Percentiles rank a stretch among this genome's conserved stretches.
Evolutionary conservation across 1,140 invertebrate species (phyloP).

Genomic region (Neodiprion virginianus): DNA sequence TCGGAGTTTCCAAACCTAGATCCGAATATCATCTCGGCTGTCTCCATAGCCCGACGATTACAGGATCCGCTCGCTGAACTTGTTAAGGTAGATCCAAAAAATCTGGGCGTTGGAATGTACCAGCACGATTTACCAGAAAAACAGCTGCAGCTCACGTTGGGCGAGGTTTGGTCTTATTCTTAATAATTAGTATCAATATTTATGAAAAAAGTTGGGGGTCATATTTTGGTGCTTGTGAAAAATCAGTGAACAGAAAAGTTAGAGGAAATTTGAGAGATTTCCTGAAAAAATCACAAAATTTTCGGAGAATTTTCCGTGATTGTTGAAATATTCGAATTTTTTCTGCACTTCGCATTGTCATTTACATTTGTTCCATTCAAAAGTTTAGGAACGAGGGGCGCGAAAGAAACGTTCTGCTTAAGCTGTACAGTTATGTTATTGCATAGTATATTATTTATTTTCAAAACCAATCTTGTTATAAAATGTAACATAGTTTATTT

Average conservation of each 20-base stretch:
- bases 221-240: too few relatives aligned
- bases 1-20: conserved; percentile 87
- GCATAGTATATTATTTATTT: conserved; percentile 13
- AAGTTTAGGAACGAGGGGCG: too few relatives aligned
- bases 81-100: conserved; percentile 91
- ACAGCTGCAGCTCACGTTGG: conserved; percentile 74
- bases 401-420: too few relatives aligned
- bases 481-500: background rate
- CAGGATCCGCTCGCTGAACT: conserved; percentile 90
- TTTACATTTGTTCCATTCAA: too few relatives aligned
- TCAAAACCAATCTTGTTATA: conserved; percentile 4
- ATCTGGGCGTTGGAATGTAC: conserved; percentile 91
- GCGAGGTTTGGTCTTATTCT: conserved; percentile 65
- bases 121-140: conserved; percentile 88
- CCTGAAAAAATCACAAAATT: background rate
- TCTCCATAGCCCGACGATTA: conserved; percentile 86
- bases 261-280: conserved; percentile 32
- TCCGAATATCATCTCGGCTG: conserved; percentile 57
- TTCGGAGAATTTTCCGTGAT: too few relatives aligned
- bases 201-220: background rate
- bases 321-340: too few relatives aligned
- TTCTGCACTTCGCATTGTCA: too few relatives aligned
- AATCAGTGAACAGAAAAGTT: background rate
- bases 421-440: background rate
- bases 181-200: conserved; percentile 4